phyloP scores from a whole-genome alignment of 2,113 vertebrate genomes.

The Chaetura pelagica region DNA sequence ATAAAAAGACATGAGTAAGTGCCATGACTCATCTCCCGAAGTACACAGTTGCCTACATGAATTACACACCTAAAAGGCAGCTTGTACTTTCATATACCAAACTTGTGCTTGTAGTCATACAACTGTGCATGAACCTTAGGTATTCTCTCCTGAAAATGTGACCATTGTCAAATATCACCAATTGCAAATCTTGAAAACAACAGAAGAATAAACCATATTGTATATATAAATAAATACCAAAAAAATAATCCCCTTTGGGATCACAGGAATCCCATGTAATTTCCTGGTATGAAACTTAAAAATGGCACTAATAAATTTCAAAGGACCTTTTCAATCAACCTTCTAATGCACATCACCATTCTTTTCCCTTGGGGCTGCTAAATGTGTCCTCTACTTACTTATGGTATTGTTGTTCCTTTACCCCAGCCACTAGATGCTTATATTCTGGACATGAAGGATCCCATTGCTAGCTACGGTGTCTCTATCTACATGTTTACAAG shows the following conservation, averaged over 20 bases:
- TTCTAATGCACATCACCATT: background rate
- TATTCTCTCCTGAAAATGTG: background rate
- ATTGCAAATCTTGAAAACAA: background rate
- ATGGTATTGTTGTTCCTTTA: background rate
- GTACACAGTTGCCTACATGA: conserved; percentile 21
- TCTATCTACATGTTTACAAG: background rate
- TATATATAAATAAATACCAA: background rate
- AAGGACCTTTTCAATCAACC: background rate
- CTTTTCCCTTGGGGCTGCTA: background rate
- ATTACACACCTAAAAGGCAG: background rate
- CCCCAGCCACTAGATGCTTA: background rate
- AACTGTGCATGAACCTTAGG: background rate
- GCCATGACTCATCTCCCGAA: conserved; percentile 46
- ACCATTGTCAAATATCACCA: background rate
- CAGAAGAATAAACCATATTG: background rate
- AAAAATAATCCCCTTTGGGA: rapidly evolving
- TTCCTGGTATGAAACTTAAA: background rate
- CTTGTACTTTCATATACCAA: background rate
- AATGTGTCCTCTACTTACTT: background rate
- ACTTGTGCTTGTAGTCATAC: background rate
- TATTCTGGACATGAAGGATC: background rate
- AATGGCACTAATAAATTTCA: background rate
- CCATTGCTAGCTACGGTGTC: background rate
- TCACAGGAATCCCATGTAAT: background rate
- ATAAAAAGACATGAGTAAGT: conserved; percentile 58